These are phyloP conservation scores for Peromyscus californicus DNA, from an alignment of 2,113 vertebrate species.

Conservation along the genomic window DNA sequence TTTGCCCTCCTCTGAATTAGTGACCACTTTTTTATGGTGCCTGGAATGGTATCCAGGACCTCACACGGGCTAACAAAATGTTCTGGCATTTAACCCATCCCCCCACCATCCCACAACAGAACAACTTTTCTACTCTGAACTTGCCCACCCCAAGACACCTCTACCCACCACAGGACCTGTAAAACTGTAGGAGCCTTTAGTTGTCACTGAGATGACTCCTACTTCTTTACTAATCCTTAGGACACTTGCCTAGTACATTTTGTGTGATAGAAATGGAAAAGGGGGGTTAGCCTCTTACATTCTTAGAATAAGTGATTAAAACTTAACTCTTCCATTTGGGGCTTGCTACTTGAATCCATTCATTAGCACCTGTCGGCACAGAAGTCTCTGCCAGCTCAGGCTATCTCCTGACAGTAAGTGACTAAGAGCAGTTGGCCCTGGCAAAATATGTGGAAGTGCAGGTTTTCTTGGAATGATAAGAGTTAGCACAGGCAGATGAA, in stretches of 20 bases:
- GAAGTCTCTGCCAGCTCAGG: no score
- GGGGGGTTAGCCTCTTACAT: not conserved
- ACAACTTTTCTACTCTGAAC: not conserved
- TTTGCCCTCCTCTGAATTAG: not conserved
- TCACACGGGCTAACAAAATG: not conserved
- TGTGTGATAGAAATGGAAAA: not conserved
- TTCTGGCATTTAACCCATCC: not conserved
- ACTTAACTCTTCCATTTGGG: no score
- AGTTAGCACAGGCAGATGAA: no score
- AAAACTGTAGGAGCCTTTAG: not conserved
- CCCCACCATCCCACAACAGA: not conserved
- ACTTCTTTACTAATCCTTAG: not conserved
- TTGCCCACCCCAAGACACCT: not conserved
- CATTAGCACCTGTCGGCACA: no score
- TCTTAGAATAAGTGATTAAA: not conserved
- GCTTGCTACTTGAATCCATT: no score
- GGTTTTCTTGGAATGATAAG: no score
- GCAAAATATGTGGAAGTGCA: no score
- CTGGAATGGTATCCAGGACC: not conserved
- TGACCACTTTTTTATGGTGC: not conserved
- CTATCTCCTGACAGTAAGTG: no score
- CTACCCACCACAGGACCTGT: not conserved
- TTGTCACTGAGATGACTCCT: not conserved
- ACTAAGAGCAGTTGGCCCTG: no score
- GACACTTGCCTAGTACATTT: not conserved